A percentile compares a stretch with the other conserved stretches of the same genome.
Evolutionary conservation across 2,113 vertebrate species (phyloP).

Genomic region (Protobothrops mucrosquamatus): DNA sequence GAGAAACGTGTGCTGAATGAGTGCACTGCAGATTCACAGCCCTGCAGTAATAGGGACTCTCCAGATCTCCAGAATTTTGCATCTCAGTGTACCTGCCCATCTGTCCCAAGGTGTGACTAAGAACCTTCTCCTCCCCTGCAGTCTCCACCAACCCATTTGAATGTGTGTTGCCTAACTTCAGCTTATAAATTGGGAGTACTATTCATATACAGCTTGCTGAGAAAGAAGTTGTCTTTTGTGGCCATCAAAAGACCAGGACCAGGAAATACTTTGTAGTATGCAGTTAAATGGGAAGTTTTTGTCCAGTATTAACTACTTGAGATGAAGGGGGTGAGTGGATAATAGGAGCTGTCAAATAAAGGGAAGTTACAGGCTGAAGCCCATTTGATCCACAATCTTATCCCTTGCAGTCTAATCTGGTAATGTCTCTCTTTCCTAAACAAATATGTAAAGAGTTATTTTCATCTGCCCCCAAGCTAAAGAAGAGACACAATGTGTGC

Average conservation of each 20-base stretch:
- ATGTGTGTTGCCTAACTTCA: background rate
- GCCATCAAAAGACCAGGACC: background rate
- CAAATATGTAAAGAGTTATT: background rate
- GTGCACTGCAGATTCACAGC: conserved; percentile 55
- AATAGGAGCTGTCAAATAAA: background rate
- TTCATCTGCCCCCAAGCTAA: background rate
- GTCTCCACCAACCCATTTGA: too few relatives aligned
- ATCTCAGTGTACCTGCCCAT: accelerated
- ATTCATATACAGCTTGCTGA: background rate
- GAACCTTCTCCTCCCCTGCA: background rate
- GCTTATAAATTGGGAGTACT: background rate
- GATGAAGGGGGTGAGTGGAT: background rate
- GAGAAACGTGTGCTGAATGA: conserved; percentile 63
- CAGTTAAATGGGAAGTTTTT: background rate
- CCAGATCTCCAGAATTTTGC: background rate
- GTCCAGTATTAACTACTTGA: too few relatives aligned
- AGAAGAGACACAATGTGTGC: background rate
- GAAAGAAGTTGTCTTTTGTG: too few relatives aligned
- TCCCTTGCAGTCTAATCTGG: background rate
- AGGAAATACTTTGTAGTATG: background rate
- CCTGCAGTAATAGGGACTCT: accelerated
- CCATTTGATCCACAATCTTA: background rate
- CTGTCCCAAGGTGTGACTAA: conserved; percentile 14
- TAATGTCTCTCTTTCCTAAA: background rate
- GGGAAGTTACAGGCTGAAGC: background rate